phyloP scores from a whole-genome alignment of 2,888 invertebrate genomes.

The Andrena trimmerana region DNA sequence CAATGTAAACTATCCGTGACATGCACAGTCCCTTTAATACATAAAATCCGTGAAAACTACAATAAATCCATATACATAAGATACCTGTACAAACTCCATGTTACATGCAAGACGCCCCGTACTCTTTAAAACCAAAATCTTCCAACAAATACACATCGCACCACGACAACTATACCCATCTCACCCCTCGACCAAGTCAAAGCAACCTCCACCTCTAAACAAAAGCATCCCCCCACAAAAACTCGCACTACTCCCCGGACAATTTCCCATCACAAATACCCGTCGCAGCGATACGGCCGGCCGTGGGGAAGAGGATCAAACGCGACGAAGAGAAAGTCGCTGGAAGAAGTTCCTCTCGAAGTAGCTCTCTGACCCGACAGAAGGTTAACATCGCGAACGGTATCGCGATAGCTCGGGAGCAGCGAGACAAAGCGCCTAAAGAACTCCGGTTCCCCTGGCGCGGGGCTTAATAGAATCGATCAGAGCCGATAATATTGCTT shows the following conservation, averaged over 20 bases:
- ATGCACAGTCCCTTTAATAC: too few relatives aligned
- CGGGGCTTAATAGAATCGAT: constrained; percentile 52
- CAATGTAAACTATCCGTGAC: too few relatives aligned
- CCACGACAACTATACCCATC: neutral
- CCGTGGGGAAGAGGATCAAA: neutral
- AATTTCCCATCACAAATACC: neutral
- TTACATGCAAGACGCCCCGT: too few relatives aligned
- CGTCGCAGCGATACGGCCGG: neutral
- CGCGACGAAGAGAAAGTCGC: constrained; percentile 5
- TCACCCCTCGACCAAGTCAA: neutral
- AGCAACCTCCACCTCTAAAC: neutral
- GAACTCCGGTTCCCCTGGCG: neutral
- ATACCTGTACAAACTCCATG: too few relatives aligned
- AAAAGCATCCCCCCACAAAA: neutral
- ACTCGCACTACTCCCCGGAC: neutral
- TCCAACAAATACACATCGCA: neutral
- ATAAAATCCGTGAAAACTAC: too few relatives aligned
- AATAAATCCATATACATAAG: too few relatives aligned
- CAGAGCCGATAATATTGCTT: constrained; percentile 52
- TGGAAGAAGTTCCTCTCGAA: constrained; percentile 3
- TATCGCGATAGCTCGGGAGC: constrained; percentile 8
- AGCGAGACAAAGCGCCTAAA: constrained; percentile 31
- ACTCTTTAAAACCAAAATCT: too few relatives aligned
- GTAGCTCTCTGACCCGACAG: constrained; percentile 6
- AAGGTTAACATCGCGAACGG: constrained; percentile 15